These are phyloP conservation scores for Archegozetes longisetosus DNA, from an alignment of 1,140 invertebrate species.

Conservation along the genomic window DNA sequence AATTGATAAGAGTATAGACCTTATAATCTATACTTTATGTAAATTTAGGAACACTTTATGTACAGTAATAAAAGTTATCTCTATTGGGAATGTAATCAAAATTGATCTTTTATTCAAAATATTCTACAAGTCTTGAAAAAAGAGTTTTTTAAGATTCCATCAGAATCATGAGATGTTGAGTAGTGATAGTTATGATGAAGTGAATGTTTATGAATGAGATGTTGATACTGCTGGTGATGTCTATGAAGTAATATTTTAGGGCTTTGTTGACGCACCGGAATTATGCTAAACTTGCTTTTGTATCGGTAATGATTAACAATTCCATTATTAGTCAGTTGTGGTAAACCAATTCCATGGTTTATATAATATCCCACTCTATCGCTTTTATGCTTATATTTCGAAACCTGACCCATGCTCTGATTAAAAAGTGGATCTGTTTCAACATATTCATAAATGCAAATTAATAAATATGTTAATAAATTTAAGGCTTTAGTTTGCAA, in stretches of 20 bases:
- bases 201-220: background rate
- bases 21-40: too few species aligned
- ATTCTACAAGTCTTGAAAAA: background rate
- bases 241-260: background rate
- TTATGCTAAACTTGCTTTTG: background rate
- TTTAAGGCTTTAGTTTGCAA: too few species aligned
- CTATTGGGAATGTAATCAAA: too few species aligned
- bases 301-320: background rate
- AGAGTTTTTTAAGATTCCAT: background rate
- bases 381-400: background rate
- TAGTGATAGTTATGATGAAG: background rate
- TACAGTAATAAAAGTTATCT: too few species aligned
- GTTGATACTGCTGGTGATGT: background rate
- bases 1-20: too few species aligned
- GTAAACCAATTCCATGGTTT: background rate
- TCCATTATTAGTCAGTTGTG: background rate
- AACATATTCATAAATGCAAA: too few species aligned
- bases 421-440: background rate
- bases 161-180: background rate
- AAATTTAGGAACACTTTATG: too few species aligned
- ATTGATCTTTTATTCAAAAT: conserved; percentile 58
- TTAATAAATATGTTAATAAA: too few species aligned
- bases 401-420: background rate
- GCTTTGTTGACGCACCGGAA: background rate
- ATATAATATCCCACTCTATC: background rate